phyloP scores from a whole-genome alignment of 2,888 invertebrate genomes.

The Dynastes maya region DNA sequence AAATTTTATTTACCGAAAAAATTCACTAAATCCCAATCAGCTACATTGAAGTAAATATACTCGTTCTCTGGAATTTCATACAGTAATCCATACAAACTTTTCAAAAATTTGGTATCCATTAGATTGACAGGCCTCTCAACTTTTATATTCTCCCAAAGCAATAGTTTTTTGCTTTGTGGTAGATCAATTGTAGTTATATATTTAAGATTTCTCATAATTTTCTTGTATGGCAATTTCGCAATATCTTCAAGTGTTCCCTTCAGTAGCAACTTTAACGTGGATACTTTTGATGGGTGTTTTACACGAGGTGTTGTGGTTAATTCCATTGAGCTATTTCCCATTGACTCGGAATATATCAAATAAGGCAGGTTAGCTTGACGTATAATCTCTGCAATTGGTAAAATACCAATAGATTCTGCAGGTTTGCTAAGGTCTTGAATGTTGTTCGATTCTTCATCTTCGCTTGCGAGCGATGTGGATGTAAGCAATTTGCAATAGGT shows the following conservation, averaged over 20 bases:
- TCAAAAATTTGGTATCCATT: conserved; percentile 50
- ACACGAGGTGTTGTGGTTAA: not conserved
- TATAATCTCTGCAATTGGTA: conserved; percentile 50
- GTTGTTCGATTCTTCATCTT: conserved; percentile 32
- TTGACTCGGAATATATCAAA: conserved; percentile 21
- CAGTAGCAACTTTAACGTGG: conserved; percentile 48
- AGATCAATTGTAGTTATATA: conserved; percentile 51
- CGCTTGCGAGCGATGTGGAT: not conserved
- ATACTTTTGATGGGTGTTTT: not conserved
- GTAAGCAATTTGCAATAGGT: conserved; percentile 1
- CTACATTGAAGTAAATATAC: conserved; percentile 55
- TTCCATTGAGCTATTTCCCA: conserved; percentile 18
- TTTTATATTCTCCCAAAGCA: conserved; percentile 57
- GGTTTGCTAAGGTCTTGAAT: conserved; percentile 41
- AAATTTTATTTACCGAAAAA: conserved; percentile 53
- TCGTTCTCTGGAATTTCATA: conserved; percentile 57
- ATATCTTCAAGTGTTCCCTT: conserved; percentile 52
- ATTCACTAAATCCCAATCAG: conserved; percentile 53
- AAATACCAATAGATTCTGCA: conserved; percentile 31
- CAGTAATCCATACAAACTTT: conserved; percentile 50
- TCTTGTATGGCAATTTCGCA: conserved; percentile 43
- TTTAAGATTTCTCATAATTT: conserved; percentile 51
- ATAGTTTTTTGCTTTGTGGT: conserved; percentile 50
- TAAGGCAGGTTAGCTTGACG: conserved; percentile 41
- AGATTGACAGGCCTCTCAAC: conserved; percentile 36